These are phyloP conservation scores for Cataglyphis cursor DNA, from an alignment of 2,888 invertebrate genomes.

Conservation along the genomic window DNA sequence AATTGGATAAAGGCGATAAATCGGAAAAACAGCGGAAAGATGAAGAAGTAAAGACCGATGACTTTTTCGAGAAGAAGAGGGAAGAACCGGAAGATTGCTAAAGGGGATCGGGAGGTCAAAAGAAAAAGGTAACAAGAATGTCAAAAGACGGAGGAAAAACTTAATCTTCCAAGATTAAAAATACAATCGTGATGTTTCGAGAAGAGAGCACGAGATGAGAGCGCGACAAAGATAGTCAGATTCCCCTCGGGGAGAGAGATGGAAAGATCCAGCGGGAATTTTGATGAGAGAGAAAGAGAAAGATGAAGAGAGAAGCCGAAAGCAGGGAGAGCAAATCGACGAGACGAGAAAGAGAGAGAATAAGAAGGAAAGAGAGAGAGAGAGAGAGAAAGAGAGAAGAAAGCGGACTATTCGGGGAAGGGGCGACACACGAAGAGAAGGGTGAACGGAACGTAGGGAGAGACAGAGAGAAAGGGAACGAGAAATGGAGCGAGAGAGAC, in stretches of 20 bases:
- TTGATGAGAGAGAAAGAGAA: slow-evolving; percentile 4
- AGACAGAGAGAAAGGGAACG: slow-evolving; percentile 20
- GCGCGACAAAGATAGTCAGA: slow-evolving; percentile 11
- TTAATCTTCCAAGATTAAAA: slow-evolving; percentile 47
- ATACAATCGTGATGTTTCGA: slow-evolving; percentile 38
- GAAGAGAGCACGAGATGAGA: slow-evolving; percentile 22
- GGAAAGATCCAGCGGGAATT: slow-evolving; percentile 3
- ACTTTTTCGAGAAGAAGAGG: slow-evolving; percentile 18
- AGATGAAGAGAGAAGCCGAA: background rate
- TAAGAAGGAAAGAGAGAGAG: background rate
- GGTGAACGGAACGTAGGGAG: slow-evolving; percentile 23
- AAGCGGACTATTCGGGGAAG: slow-evolving; percentile 14
- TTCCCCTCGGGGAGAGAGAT: slow-evolving; percentile 1
- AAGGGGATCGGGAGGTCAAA: slow-evolving; percentile 17
- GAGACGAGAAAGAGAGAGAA: slow-evolving; percentile 2
- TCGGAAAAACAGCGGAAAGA: background rate
- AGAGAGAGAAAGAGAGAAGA: slow-evolving; percentile 40
- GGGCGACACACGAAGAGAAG: slow-evolving; percentile 42
- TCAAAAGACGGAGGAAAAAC: slow-evolving; percentile 11
- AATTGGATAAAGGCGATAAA: background rate
- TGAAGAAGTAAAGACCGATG: no score
- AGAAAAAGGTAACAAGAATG: slow-evolving; percentile 3
- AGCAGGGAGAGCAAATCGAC: no score
- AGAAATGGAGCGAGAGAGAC: slow-evolving; percentile 31
- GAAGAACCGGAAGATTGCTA: background rate